Conservation (phyloP, 2,113 vertebrate species). For the Gracilinanus agilis region DNA sequence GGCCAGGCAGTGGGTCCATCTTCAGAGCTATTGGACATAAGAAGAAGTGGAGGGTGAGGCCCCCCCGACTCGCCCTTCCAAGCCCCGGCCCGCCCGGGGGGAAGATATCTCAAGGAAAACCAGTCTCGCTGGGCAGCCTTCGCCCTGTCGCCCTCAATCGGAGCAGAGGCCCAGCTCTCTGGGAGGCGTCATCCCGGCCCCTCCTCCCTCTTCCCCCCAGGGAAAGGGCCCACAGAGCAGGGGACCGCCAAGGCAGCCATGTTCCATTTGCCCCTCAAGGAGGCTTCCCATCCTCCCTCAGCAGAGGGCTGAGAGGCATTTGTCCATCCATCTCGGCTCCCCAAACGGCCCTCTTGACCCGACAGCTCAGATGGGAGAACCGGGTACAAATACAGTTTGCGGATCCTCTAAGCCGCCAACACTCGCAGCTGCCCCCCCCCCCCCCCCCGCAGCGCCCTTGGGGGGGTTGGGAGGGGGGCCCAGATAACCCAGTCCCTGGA, state of each 20-base stretch:
- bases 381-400: not conserved
- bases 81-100: no score
- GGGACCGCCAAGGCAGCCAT: not conserved
- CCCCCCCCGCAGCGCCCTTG: no score
- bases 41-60: not conserved
- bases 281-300: not conserved
- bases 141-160: not conserved
- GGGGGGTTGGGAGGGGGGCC: no score
- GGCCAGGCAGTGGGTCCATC: not conserved
- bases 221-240: not conserved
- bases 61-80: not conserved
- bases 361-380: not conserved
- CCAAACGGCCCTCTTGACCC: not conserved
- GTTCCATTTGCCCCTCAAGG: not conserved
- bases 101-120: not conserved
- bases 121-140: not conserved
- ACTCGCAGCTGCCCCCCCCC: no score
- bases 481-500: not conserved
- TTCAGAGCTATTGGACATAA: not conserved
- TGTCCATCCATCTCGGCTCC: not conserved
- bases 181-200: fast-evolving
- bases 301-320: not conserved
- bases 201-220: not conserved
- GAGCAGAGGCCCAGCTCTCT: not conserved
- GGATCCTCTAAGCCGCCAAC: not conserved